Evolutionary conservation across 2,888 invertebrate genomes (phyloP).

Genomic region (Drosophila mayaguana): DNA sequence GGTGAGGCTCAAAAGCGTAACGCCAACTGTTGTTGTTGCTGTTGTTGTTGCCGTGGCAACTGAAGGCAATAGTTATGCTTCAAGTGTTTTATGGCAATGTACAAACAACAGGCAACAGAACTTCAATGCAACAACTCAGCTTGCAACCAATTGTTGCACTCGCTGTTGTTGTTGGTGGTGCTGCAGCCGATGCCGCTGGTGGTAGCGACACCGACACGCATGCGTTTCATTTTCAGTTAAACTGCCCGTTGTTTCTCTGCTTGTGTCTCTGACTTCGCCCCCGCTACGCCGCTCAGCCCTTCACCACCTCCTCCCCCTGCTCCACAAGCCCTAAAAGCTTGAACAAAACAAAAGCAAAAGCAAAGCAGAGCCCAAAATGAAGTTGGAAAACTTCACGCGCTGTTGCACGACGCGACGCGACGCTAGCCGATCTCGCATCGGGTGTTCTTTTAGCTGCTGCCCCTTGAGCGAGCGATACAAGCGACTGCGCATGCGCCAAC

Average conservation of each 20-base stretch:
- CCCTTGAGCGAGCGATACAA: slow-evolving; percentile 52
- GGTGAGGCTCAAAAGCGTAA: slow-evolving; percentile 57
- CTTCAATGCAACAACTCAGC: slow-evolving; percentile 44
- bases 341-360: slow-evolving; percentile 36
- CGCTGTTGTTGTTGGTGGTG: background rate
- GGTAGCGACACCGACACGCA: slow-evolving; percentile 75
- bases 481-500: slow-evolving; percentile 69
- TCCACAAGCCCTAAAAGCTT: background rate
- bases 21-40: slow-evolving; percentile 46
- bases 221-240: slow-evolving; percentile 61
- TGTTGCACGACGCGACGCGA: slow-evolving; percentile 14
- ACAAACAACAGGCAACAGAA: slow-evolving; percentile 41
- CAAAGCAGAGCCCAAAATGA: slow-evolving; percentile 64
- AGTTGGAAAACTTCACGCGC: slow-evolving; percentile 73
- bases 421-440: slow-evolving; percentile 54
- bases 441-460: slow-evolving; percentile 50
- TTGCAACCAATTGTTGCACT: slow-evolving; percentile 71
- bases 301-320: background rate
- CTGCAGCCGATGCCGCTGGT: slow-evolving; percentile 5
- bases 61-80: slow-evolving; percentile 63
- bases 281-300: slow-evolving; percentile 1
- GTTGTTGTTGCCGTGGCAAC: slow-evolving; percentile 59
- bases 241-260: slow-evolving; percentile 37
- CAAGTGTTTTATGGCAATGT: slow-evolving; percentile 71
- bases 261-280: slow-evolving; percentile 35